These are phyloP conservation scores for Sesamia inferens DNA, from an alignment of 2,888 invertebrate genomes.

Conservation along the genomic window DNA sequence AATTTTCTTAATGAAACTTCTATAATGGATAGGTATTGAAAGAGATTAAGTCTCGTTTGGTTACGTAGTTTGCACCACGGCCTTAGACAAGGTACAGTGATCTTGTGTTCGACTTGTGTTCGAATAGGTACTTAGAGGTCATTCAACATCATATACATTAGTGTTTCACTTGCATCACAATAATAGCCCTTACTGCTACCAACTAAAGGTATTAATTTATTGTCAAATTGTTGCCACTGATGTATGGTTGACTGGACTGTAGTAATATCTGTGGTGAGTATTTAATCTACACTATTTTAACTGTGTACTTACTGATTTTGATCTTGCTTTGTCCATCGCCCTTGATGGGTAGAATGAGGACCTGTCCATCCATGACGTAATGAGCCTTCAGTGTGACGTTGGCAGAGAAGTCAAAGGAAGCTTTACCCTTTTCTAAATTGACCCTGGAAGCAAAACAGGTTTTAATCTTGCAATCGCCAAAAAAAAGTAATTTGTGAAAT, in stretches of 20 bases:
- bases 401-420: slow-evolving; percentile 84
- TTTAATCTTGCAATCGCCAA: not conserved
- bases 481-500: too few species aligned
- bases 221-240: not conserved
- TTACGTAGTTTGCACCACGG: not conserved
- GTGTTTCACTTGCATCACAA: not conserved
- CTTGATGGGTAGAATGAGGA: slow-evolving; percentile 87
- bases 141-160: not conserved
- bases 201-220: not conserved
- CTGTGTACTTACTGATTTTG: slow-evolving; percentile 86
- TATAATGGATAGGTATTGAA: not conserved
- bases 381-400: slow-evolving; percentile 87
- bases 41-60: not conserved
- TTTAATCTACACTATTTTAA: not conserved
- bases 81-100: not conserved
- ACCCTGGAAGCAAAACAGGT: slow-evolving; percentile 70
- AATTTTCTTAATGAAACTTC: not conserved
- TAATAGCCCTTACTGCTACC: not conserved
- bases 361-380: slow-evolving; percentile 87
- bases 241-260: not conserved
- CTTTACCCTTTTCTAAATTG: slow-evolving; percentile 78
- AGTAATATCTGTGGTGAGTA: not conserved
- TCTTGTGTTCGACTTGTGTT: not conserved
- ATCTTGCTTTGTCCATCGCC: slow-evolving; percentile 88
- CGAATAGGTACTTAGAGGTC: not conserved